Evolutionary conservation across 2,797 vertebrate genomes (phyloP), one percentile per base, ranked within the genome.

Genomic region (Pangasius mekongensis): DNA sequence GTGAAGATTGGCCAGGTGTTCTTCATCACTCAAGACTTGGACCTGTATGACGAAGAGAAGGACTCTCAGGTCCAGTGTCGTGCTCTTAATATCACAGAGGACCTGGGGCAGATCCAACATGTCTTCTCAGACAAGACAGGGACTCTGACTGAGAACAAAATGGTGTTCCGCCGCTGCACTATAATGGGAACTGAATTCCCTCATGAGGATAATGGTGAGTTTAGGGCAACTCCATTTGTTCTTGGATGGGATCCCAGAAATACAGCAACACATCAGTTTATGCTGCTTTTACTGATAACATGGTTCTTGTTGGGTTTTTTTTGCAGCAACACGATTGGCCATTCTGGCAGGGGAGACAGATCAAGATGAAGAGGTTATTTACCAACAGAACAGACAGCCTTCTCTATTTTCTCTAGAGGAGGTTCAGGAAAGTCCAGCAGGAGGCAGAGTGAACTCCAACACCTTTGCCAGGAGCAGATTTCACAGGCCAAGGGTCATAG

Each of bases 91-190:
- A 98, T 99, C 94, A 97, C 98, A 0, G 98, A 99, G 92, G 98
- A 99, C 95, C 95, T 99, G 69, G 98, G 98, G 2, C 98, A 99
- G 96, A 97, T 99, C 88, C 96, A 98, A 14, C 97, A 98, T 84
- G 91, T 99, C 90, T 99, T 99, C 95, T 98, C 98, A 0, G 98
- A 99, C 95, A 99, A 99, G 96, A 99, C 98, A 0, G 98, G 98
- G 58, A 99, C 98, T 0, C 95, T 99, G 81, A 99, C 98, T 0
- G 98, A 99, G 94, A 99, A 99, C 93, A 99, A 98, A 95, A 99
- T 99, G 98, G 97, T 98, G 47, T 99, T 99, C 89, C 95, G 97
- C 1, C 96, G 97, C 85, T 99, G 98, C 89, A 96, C 96, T 87
- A 91, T 99, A 8, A 93, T 97, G 93, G 98, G 98, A 69, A 96